These are phyloP conservation scores for Taeniopygia guttata DNA, from an alignment of 2,797 vertebrate genomes.

Conservation along the genomic window DNA sequence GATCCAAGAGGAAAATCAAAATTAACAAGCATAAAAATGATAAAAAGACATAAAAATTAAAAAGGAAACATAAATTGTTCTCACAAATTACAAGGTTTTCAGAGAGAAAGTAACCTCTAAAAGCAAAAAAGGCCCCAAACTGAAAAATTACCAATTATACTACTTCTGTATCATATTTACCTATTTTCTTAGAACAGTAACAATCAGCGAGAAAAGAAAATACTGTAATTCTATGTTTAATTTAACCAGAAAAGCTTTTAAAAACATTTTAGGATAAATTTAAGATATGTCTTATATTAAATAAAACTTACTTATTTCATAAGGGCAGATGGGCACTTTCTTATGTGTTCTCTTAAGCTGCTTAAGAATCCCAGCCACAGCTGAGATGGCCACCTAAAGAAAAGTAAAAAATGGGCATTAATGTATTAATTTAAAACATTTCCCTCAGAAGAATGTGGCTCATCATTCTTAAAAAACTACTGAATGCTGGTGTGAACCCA, in stretches of 20 bases:
- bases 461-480: background rate
- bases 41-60: background rate
- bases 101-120: background rate
- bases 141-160: background rate
- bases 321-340: slow-evolving; percentile 87
- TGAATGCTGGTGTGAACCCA: background rate
- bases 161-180: background rate
- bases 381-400: slow-evolving; percentile 93
- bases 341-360: slow-evolving; percentile 92
- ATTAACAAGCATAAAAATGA: background rate
- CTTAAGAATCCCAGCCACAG: slow-evolving; percentile 94
- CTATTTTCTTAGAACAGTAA: background rate
- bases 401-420: background rate
- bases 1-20: background rate
- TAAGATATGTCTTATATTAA: background rate
- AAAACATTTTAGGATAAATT: background rate
- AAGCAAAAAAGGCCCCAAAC: background rate
- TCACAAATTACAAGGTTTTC: background rate
- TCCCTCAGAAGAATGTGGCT: background rate
- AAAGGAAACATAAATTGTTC: background rate
- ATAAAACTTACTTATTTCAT: slow-evolving; percentile 84
- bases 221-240: background rate
- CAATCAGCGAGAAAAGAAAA: background rate
- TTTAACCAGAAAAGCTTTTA: background rate
- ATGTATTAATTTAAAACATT: background rate